Conservation (phyloP, 1,140 invertebrate genomes). For the Drosophila pectinifera region DNA sequence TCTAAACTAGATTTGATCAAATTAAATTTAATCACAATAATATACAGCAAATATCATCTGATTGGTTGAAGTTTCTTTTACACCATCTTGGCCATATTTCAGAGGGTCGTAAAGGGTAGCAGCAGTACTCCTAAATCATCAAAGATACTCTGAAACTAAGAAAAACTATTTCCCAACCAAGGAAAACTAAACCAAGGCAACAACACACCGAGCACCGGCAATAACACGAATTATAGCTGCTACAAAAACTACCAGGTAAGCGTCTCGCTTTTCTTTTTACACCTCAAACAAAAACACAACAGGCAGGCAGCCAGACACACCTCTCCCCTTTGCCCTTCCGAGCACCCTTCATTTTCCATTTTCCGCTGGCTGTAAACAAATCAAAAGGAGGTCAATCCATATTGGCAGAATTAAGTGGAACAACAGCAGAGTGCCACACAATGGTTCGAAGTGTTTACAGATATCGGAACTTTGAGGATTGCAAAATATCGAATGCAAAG, state of each 20-base stretch:
- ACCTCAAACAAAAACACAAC: conserved; percentile 53
- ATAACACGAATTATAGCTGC: conserved; percentile 21
- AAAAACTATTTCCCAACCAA: conserved; percentile 28
- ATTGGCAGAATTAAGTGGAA: conserved; percentile 54
- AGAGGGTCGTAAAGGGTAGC: background rate
- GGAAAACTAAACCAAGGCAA: conserved; percentile 49
- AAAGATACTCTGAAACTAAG: conserved; percentile 2
- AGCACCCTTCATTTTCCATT: conserved; percentile 14
- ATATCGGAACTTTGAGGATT: conserved; percentile 17
- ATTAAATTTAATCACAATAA: no score
- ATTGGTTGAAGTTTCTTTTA: background rate
- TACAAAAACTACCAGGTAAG: conserved; percentile 45
- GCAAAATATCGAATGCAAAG: conserved; percentile 38
- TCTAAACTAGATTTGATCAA: no score
- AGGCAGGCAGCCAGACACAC: conserved; percentile 17
- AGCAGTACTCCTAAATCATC: background rate
- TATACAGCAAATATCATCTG: background rate
- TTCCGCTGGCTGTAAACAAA: conserved; percentile 63
- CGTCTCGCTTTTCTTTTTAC: conserved; percentile 72
- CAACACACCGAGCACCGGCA: conserved; percentile 2
- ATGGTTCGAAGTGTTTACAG: conserved; percentile 20
- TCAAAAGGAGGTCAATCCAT: conserved; percentile 68
- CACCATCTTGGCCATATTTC: background rate
- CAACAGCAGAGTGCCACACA: conserved; percentile 1
- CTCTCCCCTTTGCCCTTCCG: background rate